Base-by-base conservation (phyloP, 2,888 invertebrate species). In the Drosophila acutilabella region DNA sequence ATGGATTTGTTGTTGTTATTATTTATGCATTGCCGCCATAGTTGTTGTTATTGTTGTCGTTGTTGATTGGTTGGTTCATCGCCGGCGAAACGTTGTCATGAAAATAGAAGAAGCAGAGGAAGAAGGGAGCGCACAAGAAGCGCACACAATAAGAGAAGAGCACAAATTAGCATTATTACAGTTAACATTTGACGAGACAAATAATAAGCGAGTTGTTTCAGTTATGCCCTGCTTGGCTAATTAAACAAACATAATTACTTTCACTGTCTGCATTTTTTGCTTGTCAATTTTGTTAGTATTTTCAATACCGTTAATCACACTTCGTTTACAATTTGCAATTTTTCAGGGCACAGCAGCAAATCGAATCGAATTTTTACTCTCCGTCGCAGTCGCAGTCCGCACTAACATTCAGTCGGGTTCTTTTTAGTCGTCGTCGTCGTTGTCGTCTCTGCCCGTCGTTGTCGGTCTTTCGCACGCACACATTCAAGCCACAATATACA, bases 321-420 rank as follows among this genome's bases (percentile, higher is more conserved):
- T 78, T 77, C 76, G 50, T 75, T 76, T 68, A 74, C 65, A 76
- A 76, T 77, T 77, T 64, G 75, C 76, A 76, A 76, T 76, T 76
- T 75, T 76, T 76, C 75, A 68, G 75, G 72, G 72, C 77, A 78
- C 78, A 78, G 70, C 80, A 82, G 36, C 36, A 78, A 86, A 74
- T 61, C 78, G 86, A 86, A 86, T 83, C 81, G 78, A 86, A 83
- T 74, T 78, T 79, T 82, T 50, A 71, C 80, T 82, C 78, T 78
- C 74, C 64, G 71, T 71, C 56, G 75, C 50, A 45, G 76, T 71
- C 71, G 76, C 64, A 64, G 74, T 74, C 74, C 66, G 41, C 66
- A 71, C 75, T 56, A 74, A 74, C 74, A 74, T 76, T 74, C 78
- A 69, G 85, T 83, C 83, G 83, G 81, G 86, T 83, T 86, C 86